Percentiles rank a stretch among this genome's conserved stretches.
These are phyloP conservation scores for Macrotus californicus DNA, from an alignment of 2,113 vertebrate species.

Conservation along the genomic window DNA sequence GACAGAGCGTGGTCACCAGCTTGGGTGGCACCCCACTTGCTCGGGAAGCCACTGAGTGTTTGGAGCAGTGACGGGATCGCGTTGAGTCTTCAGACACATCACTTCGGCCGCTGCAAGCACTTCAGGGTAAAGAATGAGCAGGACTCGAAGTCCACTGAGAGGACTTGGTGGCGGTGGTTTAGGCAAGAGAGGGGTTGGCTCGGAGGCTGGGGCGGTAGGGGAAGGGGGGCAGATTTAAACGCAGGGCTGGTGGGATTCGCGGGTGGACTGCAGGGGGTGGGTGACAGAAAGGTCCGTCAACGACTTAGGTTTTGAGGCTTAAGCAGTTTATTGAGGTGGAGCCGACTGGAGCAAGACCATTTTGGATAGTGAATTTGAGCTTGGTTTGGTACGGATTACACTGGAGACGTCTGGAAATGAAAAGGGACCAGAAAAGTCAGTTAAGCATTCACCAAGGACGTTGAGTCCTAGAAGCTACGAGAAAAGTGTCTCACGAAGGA, in stretches of 20 bases:
- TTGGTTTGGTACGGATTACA: neutral
- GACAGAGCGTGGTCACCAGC: rapidly evolving
- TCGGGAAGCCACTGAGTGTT: neutral
- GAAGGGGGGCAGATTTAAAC: neutral
- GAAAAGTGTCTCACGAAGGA: neutral
- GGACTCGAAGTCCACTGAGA: neutral
- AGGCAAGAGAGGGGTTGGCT: neutral
- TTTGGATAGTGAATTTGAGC: neutral
- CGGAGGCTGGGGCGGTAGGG: neutral
- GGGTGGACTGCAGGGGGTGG: neutral
- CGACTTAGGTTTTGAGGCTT: neutral
- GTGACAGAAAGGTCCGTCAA: neutral
- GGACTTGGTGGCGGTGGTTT: neutral
- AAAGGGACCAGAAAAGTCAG: neutral
- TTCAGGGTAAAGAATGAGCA: neutral
- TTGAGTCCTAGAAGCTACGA: neutral
- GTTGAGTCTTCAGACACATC: neutral
- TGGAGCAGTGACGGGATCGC: neutral
- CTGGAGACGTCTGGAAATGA: neutral
- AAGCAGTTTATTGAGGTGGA: neutral
- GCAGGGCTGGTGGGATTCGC: neutral
- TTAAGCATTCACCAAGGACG: neutral
- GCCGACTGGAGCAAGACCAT: neutral
- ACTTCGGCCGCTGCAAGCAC: neutral
- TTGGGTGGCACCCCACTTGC: no score